Conservation (phyloP, 2,113 vertebrate species). For the Mellivora capensis region DNA sequence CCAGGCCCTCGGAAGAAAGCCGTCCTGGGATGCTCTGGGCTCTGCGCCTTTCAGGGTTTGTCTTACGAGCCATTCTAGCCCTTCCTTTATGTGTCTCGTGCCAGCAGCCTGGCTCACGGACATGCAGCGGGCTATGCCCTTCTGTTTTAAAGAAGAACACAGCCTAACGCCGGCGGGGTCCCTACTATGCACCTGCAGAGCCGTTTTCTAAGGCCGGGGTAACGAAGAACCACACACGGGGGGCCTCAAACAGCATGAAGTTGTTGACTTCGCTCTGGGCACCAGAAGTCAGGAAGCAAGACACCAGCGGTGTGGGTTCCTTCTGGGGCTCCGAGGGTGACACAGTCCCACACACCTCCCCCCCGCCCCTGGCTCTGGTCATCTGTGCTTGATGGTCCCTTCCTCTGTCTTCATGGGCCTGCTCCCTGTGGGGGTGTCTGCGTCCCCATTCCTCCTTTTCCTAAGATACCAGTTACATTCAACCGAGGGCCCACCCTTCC, state of each 20-base stretch:
- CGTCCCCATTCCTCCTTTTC: too few species aligned
- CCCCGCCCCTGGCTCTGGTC: background rate
- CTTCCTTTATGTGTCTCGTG: background rate
- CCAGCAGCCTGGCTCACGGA: background rate
- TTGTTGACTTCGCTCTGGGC: background rate
- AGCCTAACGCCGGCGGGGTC: accelerated
- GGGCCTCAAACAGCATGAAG: background rate
- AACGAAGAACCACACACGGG: accelerated
- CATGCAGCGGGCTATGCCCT: accelerated
- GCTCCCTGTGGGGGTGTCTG: background rate
- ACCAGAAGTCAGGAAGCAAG: background rate
- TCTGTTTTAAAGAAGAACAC: background rate
- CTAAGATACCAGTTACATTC: background rate
- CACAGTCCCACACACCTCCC: accelerated
- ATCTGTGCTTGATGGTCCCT: accelerated
- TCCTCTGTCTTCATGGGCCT: background rate
- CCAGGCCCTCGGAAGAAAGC: accelerated
- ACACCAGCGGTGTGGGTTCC: accelerated
- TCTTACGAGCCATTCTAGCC: background rate
- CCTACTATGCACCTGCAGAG: accelerated
- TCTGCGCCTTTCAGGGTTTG: background rate
- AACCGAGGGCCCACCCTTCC: background rate
- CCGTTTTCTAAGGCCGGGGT: accelerated
- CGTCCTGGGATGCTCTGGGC: background rate
- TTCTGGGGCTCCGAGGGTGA: accelerated